Percentiles rank a stretch among this genome's conserved stretches.
Conservation (phyloP, 2,888 invertebrate genomes). For the Shargacucullia verbasci region DNA sequence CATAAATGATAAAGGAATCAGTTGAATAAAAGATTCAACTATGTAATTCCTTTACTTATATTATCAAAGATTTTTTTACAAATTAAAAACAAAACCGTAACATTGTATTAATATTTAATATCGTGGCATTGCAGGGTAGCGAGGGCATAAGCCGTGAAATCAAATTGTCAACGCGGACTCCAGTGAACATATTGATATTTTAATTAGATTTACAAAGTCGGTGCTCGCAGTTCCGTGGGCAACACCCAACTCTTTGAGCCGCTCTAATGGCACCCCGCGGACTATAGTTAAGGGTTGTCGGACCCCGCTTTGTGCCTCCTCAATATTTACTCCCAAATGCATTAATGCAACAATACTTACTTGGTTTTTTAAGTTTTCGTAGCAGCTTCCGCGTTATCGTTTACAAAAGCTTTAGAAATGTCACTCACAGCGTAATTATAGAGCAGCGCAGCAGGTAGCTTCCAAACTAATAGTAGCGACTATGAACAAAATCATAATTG, state of each 20-base stretch:
- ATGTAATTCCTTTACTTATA: no score
- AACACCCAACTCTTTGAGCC: slow-evolving; percentile 87
- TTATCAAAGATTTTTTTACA: background rate
- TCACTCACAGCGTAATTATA: slow-evolving; percentile 87
- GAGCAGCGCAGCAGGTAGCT: slow-evolving; percentile 85
- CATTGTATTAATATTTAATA: slow-evolving; percentile 61
- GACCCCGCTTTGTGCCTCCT: slow-evolving; percentile 83
- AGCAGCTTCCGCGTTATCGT: slow-evolving; percentile 89
- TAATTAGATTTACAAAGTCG: slow-evolving; percentile 89
- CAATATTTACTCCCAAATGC: slow-evolving; percentile 89
- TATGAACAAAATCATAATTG: slow-evolving; percentile 79
- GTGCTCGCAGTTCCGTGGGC: slow-evolving; percentile 75
- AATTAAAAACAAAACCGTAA: slow-evolving; percentile 43
- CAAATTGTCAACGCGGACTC: slow-evolving; percentile 85
- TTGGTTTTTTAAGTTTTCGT: slow-evolving; percentile 87
- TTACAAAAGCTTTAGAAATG: slow-evolving; percentile 86
- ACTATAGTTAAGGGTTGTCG: slow-evolving; percentile 86
- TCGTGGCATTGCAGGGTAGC: slow-evolving; percentile 44
- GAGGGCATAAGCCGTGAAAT: slow-evolving; percentile 82
- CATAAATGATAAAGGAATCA: no score
- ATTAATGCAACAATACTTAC: slow-evolving; percentile 88
- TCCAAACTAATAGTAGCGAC: slow-evolving; percentile 71
- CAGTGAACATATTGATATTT: slow-evolving; percentile 88
- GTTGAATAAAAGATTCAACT: no score
- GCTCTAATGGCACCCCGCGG: slow-evolving; percentile 88